Evolutionary conservation across 2,888 invertebrate genomes (phyloP), one percentile per base, ranked within the genome.

Genomic region (Nymphalis polychloros): DNA sequence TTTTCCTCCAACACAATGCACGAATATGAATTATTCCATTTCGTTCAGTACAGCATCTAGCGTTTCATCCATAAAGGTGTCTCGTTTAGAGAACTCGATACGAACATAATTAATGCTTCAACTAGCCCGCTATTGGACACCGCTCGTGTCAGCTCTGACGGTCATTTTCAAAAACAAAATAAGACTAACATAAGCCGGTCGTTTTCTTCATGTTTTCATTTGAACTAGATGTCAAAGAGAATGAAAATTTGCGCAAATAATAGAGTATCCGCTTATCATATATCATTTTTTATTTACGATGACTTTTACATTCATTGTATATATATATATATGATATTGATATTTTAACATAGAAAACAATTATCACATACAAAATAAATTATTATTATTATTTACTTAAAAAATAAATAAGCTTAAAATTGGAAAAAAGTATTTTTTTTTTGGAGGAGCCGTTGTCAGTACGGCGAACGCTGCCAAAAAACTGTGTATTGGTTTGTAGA

Each of bases 31-130:
- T 41, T 57, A 57, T 57, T 19, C 13, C 41, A 41, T 57, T 41
- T 57, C 41, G 57, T 27, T 27, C 55, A 41, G 27, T 16, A 23
- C 27, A 27, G 57, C 57, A 57, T 55, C 61, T 62, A 62, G 41
- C 41, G 35, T 62, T 67, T 27, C 67, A 19, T 49, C 53, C 53
- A 55, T 55, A 35, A 61, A 61, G 61, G 61, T 67, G 52, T 67
- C 62, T 41, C 41, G 52, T 67, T 57, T 35, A 62, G 50, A 53
- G 48, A 67, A 67, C 62, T 17, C 41, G 61, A 67, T 67, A 19
- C 57, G 57, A 19, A 19, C 35, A 57, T 57, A 57, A 57, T 57
- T 57, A 57, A 57, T 57, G 57, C 41, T 41, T 57, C 57, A 57
- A 57, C 57, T 57, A 57, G 57, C 57, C 57, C 53, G 53, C 53